phyloP scores from a whole-genome alignment of 2,797 vertebrate species.

The Champsocephalus esox region DNA sequence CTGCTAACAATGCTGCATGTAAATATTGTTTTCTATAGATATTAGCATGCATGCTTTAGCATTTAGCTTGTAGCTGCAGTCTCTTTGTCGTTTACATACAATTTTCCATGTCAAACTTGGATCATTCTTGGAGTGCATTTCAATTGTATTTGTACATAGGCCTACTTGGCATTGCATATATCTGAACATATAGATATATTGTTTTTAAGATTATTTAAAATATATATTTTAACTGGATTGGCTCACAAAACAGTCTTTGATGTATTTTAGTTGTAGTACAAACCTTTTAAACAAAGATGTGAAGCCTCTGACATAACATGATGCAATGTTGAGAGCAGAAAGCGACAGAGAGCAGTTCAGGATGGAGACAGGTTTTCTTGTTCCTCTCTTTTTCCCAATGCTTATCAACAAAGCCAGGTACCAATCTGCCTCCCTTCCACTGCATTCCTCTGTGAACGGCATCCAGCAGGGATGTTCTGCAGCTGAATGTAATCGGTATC shows the following conservation, averaged over 20 bases:
- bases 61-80: background rate
- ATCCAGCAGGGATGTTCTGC: conserved; percentile 30
- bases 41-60: background rate
- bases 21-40: background rate
- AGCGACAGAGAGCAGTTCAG: conserved; percentile 15
- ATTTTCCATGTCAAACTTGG: background rate
- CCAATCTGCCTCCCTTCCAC: conserved; percentile 31
- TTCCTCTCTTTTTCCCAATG: conserved; percentile 37
- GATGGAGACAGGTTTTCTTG: conserved; percentile 27
- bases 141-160: background rate
- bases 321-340: conserved; percentile 40
- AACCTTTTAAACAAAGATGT: conserved; percentile 19
- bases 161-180: background rate
- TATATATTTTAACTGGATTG: background rate
- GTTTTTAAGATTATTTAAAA: background rate
- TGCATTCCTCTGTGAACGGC: conserved; percentile 38
- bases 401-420: conserved; percentile 61
- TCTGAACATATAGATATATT: no score
- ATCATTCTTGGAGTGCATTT: background rate
- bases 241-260: conserved; percentile 24
- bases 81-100: background rate
- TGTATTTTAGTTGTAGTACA: conserved; percentile 27
- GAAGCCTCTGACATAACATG: conserved; percentile 31
- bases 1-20: background rate
- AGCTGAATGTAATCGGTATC: conserved; percentile 20